phyloP scores from a whole-genome alignment of 2,888 invertebrate genomes.

The Tinea pellionella region DNA sequence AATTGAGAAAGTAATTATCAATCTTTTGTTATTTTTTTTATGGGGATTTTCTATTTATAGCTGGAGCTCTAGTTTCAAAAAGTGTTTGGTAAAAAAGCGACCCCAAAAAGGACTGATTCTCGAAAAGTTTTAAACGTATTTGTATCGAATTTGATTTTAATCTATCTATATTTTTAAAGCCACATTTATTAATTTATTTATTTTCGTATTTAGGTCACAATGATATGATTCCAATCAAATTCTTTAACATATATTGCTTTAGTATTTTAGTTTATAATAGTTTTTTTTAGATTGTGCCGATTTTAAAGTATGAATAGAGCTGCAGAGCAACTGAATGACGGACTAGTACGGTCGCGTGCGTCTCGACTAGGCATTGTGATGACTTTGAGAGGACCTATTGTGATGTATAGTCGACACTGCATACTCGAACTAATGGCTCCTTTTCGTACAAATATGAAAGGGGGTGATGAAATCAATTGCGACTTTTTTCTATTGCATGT shows the following conservation, averaged over 20 bases:
- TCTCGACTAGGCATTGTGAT: conserved; percentile 15
- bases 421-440: conserved; percentile 12
- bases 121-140: not conserved
- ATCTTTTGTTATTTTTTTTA: not conserved
- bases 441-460: not conserved
- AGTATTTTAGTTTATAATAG: too few relatives aligned
- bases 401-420: conserved; percentile 13
- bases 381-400: conserved; percentile 19
- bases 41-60: not conserved
- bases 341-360: conserved; percentile 17
- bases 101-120: not conserved
- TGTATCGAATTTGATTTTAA: not conserved
- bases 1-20: not conserved
- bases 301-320: not conserved
- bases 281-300: too few relatives aligned
- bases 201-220: too few relatives aligned
- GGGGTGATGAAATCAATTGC: conserved; percentile 12
- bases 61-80: conserved; percentile 4
- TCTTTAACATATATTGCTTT: too few relatives aligned
- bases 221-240: too few relatives aligned
- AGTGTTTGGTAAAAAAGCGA: not conserved
- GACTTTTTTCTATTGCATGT: not conserved
- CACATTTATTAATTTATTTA: too few relatives aligned
- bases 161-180: too few relatives aligned
- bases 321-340: conserved; percentile 18